Conservation (phyloP, 2,797 vertebrate genomes). For the Anguilla megastoma region DNA sequence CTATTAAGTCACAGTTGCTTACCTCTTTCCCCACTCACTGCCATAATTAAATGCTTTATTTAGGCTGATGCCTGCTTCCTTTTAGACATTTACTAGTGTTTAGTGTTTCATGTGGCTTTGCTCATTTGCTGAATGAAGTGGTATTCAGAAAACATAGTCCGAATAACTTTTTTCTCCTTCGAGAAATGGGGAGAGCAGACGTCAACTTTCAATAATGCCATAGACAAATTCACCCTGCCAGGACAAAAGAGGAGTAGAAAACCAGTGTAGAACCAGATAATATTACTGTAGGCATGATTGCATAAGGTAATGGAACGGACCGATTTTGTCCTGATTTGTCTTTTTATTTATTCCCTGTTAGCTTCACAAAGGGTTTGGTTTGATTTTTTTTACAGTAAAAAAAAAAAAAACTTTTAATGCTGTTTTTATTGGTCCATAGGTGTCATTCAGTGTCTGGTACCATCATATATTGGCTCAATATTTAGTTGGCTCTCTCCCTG, state of each 20-base stretch:
- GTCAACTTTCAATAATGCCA: neutral
- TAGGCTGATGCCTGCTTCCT: neutral
- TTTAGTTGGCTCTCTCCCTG: neutral
- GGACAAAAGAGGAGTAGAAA: neutral
- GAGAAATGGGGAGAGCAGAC: slow-evolving; percentile 1
- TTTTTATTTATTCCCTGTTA: neutral
- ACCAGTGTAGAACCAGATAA: neutral
- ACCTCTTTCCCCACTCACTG: neutral
- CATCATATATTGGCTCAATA: neutral
- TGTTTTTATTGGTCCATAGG: neutral
- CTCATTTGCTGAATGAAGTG: slow-evolving; percentile 4
- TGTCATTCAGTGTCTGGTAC: neutral
- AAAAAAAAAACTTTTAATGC: neutral
- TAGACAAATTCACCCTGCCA: neutral
- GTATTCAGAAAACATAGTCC: neutral
- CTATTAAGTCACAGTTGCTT: neutral
- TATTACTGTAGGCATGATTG: neutral
- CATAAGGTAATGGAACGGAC: neutral
- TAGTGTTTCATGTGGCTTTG: slow-evolving; percentile 3
- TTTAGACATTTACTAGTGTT: neutral
- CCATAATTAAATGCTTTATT: neutral
- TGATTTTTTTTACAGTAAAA: neutral
- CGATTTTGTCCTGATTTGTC: neutral
- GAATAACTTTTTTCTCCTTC: slow-evolving; percentile 17
- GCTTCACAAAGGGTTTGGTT: neutral